Conservation (phyloP, 2,113 vertebrate genomes). For the Atlantisia rogersi region DNA sequence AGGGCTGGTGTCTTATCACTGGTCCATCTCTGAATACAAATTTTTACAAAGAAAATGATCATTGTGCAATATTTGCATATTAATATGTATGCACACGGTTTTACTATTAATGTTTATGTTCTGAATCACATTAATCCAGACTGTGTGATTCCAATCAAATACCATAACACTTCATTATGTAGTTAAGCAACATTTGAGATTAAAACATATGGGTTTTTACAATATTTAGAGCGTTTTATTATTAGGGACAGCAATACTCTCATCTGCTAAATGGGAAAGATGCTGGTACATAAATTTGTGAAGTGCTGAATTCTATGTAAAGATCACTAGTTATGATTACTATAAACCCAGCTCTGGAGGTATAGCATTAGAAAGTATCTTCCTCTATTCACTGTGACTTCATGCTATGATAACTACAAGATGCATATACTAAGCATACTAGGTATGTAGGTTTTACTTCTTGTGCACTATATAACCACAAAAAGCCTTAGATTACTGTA, state of each 20-base stretch:
- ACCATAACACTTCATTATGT: not conserved
- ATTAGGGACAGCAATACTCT: not conserved
- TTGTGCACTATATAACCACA: not conserved
- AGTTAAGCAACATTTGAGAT: not conserved
- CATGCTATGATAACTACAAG: not conserved
- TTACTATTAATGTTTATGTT: not conserved
- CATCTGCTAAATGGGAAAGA: not conserved
- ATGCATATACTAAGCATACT: not conserved
- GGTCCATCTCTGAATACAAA: not conserved
- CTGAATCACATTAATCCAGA: not conserved
- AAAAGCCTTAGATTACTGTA: not conserved
- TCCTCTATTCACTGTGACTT: not conserved
- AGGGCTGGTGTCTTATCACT: not conserved
- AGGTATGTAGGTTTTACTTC: not conserved
- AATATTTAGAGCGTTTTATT: not conserved
- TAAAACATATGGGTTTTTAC: not conserved
- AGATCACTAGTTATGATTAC: not conserved
- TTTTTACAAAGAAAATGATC: not conserved
- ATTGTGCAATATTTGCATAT: not conserved
- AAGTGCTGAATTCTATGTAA: not conserved
- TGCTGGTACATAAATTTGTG: not conserved
- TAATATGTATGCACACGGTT: not conserved
- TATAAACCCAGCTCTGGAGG: not conserved
- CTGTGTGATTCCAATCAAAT: not conserved
- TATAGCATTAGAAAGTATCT: not conserved